Conservation (phyloP, 1,140 invertebrate species). For the Leguminivora glycinivorella region DNA sequence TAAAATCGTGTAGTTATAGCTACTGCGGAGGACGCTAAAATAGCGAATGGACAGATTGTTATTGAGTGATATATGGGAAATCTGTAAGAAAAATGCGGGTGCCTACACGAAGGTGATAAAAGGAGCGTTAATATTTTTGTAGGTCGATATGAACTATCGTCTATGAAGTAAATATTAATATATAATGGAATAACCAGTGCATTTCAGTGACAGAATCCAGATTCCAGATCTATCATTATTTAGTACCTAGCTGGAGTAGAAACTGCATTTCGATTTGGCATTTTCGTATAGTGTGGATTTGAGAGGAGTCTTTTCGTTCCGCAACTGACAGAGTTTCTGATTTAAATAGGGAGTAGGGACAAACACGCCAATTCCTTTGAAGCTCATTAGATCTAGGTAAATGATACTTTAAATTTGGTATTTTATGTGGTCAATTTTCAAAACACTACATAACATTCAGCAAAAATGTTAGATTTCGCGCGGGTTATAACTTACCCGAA, state of each 20-base stretch:
- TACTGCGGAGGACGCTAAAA: conserved; percentile 4
- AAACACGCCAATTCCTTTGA: not conserved
- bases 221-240: too few species aligned
- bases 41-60: not conserved
- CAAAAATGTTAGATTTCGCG: too few species aligned
- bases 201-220: too few species aligned
- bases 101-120: not conserved
- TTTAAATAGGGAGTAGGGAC: not conserved
- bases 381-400: not conserved
- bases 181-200: too few species aligned
- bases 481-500: too few species aligned
- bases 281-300: not conserved
- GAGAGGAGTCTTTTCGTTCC: not conserved
- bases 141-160: too few species aligned
- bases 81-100: not conserved
- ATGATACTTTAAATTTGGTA: not conserved
- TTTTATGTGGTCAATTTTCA: not conserved
- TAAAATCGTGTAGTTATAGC: conserved; percentile 18
- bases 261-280: too few species aligned
- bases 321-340: not conserved
- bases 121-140: not conserved
- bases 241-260: too few species aligned
- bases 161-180: too few species aligned
- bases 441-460: too few species aligned
- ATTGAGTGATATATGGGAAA: not conserved